A percentile compares a stretch with the other conserved stretches of the same genome.
Evolutionary conservation across 1,140 invertebrate genomes (phyloP).

Genomic region (Trichonephila clavipes): DNA sequence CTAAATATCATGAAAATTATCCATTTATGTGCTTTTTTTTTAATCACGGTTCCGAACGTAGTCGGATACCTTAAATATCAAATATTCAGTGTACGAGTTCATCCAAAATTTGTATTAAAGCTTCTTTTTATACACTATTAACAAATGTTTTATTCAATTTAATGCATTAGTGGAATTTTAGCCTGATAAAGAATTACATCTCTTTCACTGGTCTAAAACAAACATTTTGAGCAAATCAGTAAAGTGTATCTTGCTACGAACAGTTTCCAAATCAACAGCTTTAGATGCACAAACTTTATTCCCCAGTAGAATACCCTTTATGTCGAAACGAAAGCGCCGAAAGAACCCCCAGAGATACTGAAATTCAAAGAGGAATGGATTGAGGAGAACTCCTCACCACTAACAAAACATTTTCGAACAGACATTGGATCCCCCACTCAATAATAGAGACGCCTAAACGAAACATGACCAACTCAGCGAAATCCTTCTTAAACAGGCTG

Average conservation of each 20-base stretch:
- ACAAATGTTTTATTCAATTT: too few species aligned
- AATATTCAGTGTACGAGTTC: too few species aligned
- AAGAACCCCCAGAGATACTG: neutral
- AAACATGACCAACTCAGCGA: neutral
- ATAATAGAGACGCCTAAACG: neutral
- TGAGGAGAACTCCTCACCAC: neutral
- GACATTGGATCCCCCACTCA: neutral
- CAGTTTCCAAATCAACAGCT: neutral
- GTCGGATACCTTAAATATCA: too few species aligned
- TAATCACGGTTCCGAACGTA: too few species aligned
- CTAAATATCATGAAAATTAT: too few species aligned
- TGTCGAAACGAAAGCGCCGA: neutral
- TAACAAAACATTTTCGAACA: neutral
- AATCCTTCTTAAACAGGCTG: neutral
- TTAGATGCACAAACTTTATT: neutral
- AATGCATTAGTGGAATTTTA: too few species aligned
- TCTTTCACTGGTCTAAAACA: neutral
- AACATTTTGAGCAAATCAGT: neutral
- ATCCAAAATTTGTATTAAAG: too few species aligned
- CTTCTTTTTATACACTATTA: too few species aligned
- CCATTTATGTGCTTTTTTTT: too few species aligned
- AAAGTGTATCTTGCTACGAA: neutral
- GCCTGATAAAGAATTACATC: too few species aligned
- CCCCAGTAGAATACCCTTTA: neutral
- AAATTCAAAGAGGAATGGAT: neutral